These are phyloP conservation scores for Eupithecia abbreviata DNA, from an alignment of 2,888 invertebrate species.

Conservation along the genomic window DNA sequence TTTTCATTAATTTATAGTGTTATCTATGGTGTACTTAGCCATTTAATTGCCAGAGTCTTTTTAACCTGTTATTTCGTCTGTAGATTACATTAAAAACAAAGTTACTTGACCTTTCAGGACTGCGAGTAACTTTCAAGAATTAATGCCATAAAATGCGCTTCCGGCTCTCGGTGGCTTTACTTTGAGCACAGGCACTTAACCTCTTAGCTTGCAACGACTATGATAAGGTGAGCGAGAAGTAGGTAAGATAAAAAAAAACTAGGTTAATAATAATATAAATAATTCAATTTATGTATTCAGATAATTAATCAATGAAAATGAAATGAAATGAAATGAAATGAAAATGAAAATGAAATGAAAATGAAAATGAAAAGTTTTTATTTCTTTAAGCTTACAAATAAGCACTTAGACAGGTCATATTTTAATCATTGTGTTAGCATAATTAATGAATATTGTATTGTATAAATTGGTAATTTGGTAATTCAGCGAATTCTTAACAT, in stretches of 20 bases:
- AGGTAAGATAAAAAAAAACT: not conserved
- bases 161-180: not conserved
- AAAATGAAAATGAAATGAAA: too few relatives aligned
- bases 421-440: too few relatives aligned
- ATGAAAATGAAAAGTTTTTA: too few relatives aligned
- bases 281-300: too few relatives aligned
- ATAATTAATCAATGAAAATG: too few relatives aligned
- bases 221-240: not conserved
- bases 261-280: not conserved
- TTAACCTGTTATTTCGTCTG: not conserved
- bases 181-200: not conserved
- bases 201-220: not conserved
- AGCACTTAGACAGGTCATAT: too few relatives aligned
- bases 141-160: not conserved
- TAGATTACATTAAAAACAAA: not conserved
- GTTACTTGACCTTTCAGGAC: not conserved
- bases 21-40: too few relatives aligned
- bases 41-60: too few relatives aligned
- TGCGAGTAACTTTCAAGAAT: not conserved
- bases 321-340: too few relatives aligned
- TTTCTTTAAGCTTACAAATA: too few relatives aligned
- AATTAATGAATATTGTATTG: too few relatives aligned
- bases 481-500: not conserved
- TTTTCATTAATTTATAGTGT: not conserved
- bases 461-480: not conserved